Conservation (phyloP, 2,888 invertebrate genomes). For the Dendrolimus pini region DNA sequence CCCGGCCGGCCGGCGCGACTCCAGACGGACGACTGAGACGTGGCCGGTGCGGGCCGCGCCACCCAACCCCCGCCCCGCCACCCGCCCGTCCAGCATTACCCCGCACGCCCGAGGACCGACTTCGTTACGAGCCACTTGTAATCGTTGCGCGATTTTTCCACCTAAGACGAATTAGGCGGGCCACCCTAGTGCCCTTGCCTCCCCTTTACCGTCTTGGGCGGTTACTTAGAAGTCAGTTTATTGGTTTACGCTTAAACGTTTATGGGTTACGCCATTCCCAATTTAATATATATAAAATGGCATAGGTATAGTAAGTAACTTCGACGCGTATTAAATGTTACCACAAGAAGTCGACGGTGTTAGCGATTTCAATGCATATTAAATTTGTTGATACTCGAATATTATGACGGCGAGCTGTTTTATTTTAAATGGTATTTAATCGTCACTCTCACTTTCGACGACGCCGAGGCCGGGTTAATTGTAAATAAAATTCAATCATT, state of each 20-base stretch:
- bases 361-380: no score
- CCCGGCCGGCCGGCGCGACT: constrained; percentile 75
- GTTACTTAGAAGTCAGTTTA: constrained; percentile 41
- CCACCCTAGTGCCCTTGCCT: constrained; percentile 46
- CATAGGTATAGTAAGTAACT: no score
- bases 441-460: constrained; percentile 68
- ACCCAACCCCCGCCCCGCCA: constrained; percentile 23
- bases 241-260: constrained; percentile 40
- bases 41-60: constrained; percentile 46
- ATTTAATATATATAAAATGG: no score
- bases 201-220: constrained; percentile 51
- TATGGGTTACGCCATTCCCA: constrained; percentile 2
- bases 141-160: constrained; percentile 75
- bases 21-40: constrained; percentile 75
- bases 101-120: constrained; percentile 49
- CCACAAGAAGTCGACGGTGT: background rate
- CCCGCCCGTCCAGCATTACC: constrained; percentile 22
- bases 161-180: constrained; percentile 76
- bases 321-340: background rate
- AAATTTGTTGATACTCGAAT: constrained; percentile 42
- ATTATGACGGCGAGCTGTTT: constrained; percentile 62
- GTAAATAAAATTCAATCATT: constrained; percentile 76
- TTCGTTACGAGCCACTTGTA: constrained; percentile 77
- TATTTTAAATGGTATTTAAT: constrained; percentile 75
- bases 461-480: constrained; percentile 66